Evolutionary conservation across 2,888 invertebrate genomes (phyloP).

Genomic region (Spodoptera exigua): DNA sequence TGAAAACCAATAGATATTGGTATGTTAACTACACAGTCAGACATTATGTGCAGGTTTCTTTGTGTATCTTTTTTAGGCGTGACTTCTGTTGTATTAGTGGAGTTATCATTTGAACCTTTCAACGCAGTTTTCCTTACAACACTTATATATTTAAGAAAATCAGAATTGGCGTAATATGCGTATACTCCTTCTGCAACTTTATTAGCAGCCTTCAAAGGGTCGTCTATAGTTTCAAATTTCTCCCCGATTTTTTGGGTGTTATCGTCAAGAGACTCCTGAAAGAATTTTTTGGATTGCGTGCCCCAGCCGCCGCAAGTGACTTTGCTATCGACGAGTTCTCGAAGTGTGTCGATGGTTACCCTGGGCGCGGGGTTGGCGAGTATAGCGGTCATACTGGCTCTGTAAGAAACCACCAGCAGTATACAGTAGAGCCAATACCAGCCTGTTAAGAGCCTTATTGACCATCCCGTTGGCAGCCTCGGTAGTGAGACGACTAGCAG

Average conservation of each 20-base stretch:
- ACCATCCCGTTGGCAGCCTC: constrained; percentile 93
- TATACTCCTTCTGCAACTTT: constrained; percentile 92
- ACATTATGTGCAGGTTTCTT: constrained; percentile 93
- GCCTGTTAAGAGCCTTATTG: constrained; percentile 93
- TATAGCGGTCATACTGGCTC: constrained; percentile 95
- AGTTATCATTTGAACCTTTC: constrained; percentile 62
- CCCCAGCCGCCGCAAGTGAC: constrained; percentile 93
- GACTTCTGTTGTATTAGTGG: constrained; percentile 64
- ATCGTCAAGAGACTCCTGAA: constrained; percentile 91
- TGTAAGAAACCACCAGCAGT: constrained; percentile 93
- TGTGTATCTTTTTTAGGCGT: constrained; percentile 61
- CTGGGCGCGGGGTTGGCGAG: constrained; percentile 94
- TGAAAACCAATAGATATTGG: constrained; percentile 95
- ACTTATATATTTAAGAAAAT: constrained; percentile 91
- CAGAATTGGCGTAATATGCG: constrained; percentile 94
- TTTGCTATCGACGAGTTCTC: constrained; percentile 91
- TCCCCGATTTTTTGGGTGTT: constrained; percentile 91
- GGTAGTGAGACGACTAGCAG: constrained; percentile 94
- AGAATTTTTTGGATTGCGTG: constrained; percentile 91
- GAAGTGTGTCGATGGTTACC: constrained; percentile 93
- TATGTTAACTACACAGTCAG: constrained; percentile 94
- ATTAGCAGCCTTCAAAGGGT: constrained; percentile 91
- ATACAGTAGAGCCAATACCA: constrained; percentile 97
- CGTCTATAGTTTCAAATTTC: constrained; percentile 90
- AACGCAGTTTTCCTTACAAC: constrained; percentile 86